These are phyloP conservation scores for Equus quagga DNA, from an alignment of 2,113 vertebrate genomes.

Conservation along the genomic window DNA sequence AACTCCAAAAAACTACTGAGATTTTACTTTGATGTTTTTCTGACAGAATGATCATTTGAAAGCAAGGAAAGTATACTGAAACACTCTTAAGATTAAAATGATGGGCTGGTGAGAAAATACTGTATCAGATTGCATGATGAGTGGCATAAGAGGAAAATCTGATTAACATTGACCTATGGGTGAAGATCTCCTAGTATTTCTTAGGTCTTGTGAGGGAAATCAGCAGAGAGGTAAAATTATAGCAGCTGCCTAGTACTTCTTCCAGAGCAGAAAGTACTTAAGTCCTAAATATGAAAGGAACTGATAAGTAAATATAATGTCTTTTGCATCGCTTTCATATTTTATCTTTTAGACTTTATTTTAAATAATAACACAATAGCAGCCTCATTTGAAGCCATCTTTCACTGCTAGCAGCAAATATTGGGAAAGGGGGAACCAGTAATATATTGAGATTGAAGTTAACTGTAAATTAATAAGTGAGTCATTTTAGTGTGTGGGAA, in stretches of 20 bases:
- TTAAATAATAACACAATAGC: slow-evolving; percentile 3
- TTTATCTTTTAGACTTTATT: slow-evolving; percentile 47
- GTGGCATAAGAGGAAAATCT: neutral
- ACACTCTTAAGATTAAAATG: slow-evolving; percentile 50
- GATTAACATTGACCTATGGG: neutral
- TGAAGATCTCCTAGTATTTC: slow-evolving; percentile 43
- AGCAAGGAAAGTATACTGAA: slow-evolving; percentile 9
- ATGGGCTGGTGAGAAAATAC: slow-evolving; percentile 22
- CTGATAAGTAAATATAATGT: neutral
- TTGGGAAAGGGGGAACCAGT: slow-evolving; percentile 9
- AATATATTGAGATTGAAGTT: slow-evolving; percentile 9
- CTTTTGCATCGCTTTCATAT: slow-evolving; percentile 21
- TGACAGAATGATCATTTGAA: slow-evolving; percentile 4
- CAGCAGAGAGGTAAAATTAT: slow-evolving; percentile 18
- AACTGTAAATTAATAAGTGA: slow-evolving; percentile 51
- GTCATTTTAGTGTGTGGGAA: slow-evolving; percentile 6
- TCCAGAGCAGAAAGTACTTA: neutral
- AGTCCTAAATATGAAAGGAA: slow-evolving; percentile 15
- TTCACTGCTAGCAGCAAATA: slow-evolving; percentile 26
- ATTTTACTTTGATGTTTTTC: slow-evolving; percentile 56
- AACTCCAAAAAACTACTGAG: slow-evolving; percentile 25
- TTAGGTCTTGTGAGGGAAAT: slow-evolving; percentile 18
- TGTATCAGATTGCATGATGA: slow-evolving; percentile 6
- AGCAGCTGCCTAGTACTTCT: neutral
- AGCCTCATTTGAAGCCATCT: slow-evolving; percentile 28